These are phyloP conservation scores for Anniella stebbinsi DNA, from an alignment of 2,797 vertebrate genomes.

Conservation along the genomic window DNA sequence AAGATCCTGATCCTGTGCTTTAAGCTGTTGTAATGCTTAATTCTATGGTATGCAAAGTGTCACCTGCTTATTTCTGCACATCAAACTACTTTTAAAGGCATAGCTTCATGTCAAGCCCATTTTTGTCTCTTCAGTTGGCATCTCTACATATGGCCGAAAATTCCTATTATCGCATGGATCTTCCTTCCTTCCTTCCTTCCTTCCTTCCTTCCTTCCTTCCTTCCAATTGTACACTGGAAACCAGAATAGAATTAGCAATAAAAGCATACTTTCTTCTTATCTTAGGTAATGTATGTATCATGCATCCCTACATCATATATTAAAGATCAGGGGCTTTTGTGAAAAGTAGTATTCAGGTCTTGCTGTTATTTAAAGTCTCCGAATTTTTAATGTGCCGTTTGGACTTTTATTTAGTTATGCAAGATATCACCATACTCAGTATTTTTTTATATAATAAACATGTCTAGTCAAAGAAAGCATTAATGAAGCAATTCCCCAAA, in stretches of 20 bases:
- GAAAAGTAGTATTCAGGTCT: slow-evolving; percentile 65
- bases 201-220: neutral
- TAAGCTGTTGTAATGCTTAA: neutral
- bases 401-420: slow-evolving; percentile 80
- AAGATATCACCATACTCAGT: slow-evolving; percentile 81
- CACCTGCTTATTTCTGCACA: neutral
- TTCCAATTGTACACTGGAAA: neutral
- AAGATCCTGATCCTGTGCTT: neutral
- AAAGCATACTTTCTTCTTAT: neutral
- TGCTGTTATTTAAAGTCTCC: slow-evolving; percentile 73
- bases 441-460: slow-evolving; percentile 91
- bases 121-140: neutral
- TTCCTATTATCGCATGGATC: neutral
- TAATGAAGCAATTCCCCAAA: slow-evolving; percentile 92
- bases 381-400: slow-evolving; percentile 77
- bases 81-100: neutral
- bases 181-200: neutral
- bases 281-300: neutral
- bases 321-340: slow-evolving; percentile 50
- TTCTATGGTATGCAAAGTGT: neutral
- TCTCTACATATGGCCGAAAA: neutral
- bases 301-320: slow-evolving; percentile 17
- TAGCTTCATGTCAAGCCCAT: neutral
- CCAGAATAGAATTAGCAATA: neutral
- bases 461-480: slow-evolving; percentile 93